Evolutionary conservation across 2,888 invertebrate species (phyloP), one percentile per base, ranked within the genome.

Genomic region (Trimorus sp.): DNA sequence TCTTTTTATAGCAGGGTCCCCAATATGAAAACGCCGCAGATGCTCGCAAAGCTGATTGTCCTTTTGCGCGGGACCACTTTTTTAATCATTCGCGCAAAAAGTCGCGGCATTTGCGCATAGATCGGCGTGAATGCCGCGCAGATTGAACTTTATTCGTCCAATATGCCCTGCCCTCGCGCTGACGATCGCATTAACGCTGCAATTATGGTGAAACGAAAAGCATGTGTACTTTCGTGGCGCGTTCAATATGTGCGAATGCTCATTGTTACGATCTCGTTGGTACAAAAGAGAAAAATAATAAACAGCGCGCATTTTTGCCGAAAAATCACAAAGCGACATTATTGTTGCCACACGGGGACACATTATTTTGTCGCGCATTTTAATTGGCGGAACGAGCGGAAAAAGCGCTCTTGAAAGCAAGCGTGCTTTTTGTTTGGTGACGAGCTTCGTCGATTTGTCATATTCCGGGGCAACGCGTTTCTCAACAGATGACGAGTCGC

Each of bases 131-230:
- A 62, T 54, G 37, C 37, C 54, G 12, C 7, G 26, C 49, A 60
- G 54, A 62, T 71, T 71, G 62, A 62, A 71, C 62, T 62, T 71
- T 62, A 62, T 71, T 71, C 15, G 45, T 53, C 8, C 60, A 71
- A 71, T 70, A 70, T 70, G 49, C 60, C 51, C 38, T 14, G 68
- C 11, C 40, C 51, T 63, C n/a, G 37, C 38, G 15, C 58, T n/a
- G 16, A 48, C 58, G 58, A 51, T 70, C 51, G 36, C 59, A 70
- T 59, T 59, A 49, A 26, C 36, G 36, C 51, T 59, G 26, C 70
- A 70, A 70, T 69, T 70, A 70, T 40, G 15, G 59, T 51, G 59
- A 59, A 36, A 42, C 56, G 45, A 16, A 51, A 37, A 15, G 15
- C 14, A 14, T 40, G 40, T n/a, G 12, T 59, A 58, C 37, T 59